Percentiles rank a stretch among this genome's conserved stretches.
phyloP scores from a whole-genome alignment of 2,888 invertebrate genomes.

The Microctonus aethiopoides region DNA sequence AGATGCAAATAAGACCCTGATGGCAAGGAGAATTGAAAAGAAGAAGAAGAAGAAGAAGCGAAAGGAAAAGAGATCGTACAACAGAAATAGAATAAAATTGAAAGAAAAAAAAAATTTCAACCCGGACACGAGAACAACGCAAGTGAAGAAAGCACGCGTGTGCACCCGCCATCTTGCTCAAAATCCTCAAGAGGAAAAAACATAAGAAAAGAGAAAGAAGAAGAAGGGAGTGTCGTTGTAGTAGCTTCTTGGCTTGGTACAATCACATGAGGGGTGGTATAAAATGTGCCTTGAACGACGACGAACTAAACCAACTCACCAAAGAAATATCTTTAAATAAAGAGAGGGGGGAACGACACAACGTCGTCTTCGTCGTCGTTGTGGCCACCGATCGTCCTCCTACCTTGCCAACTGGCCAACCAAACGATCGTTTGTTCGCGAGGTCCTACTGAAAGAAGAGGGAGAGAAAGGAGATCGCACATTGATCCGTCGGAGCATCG shows the following conservation, averaged over 20 bases:
- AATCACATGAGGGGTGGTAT: constrained; percentile 28
- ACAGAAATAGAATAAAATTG: background rate
- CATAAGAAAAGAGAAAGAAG: constrained; percentile 25
- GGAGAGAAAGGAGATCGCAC: constrained; percentile 64
- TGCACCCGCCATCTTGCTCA: constrained; percentile 57
- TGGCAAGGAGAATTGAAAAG: constrained; percentile 13
- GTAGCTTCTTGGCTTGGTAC: constrained; percentile 12
- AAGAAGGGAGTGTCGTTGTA: constrained; percentile 57
- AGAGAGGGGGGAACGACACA: constrained; percentile 36
- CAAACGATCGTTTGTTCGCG: constrained; percentile 64
- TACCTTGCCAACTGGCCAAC: constrained; percentile 62
- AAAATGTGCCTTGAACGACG: constrained; percentile 2
- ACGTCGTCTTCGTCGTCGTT: constrained; percentile 41
- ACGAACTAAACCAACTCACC: constrained; percentile 29
- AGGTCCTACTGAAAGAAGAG: constrained; percentile 42
- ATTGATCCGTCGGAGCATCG: constrained; percentile 69
- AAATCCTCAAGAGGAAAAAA: constrained; percentile 31
- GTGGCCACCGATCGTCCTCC: constrained; percentile 62
- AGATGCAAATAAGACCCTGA: constrained; percentile 48
- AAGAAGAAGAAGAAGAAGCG: constrained; percentile 27
- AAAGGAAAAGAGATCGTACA: constrained; percentile 17
- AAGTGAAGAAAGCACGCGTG: constrained; percentile 30
- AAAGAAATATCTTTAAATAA: constrained; percentile 28
- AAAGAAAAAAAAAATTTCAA: constrained; percentile 25
- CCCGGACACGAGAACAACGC: constrained; percentile 33